Evolutionary conservation across 2,113 vertebrate genomes (phyloP), one percentile per base, ranked within the genome.

Genomic region (Epinephelus moara): DNA sequence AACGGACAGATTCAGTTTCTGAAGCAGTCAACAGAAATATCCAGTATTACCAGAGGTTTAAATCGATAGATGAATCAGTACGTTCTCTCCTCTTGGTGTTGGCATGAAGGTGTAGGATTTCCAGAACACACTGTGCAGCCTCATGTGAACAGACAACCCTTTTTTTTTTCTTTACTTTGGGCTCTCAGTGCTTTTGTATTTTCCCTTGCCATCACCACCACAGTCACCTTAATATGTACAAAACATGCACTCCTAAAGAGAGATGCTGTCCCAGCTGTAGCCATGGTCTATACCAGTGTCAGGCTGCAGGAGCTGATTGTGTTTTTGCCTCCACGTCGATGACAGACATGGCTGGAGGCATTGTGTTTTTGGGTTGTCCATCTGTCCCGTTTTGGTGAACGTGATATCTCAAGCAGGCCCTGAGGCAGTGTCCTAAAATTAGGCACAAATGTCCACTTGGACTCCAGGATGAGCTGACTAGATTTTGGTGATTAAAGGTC

Each of bases 21-120:
- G 47, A 53, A 25, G 52, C 59, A 25, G 83, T 61, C 53, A 53
- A 47, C 61, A 73, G 1, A 63, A 53, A 75, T 53, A 23, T 75
- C 53, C 19, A 5, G 33, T 25, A 6, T 17, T 55, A 47, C 37
- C 40, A 62, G 47, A 62, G 37, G 62, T 67, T 21, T 66, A 49
- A 60, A 30, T 61, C 0, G 5, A 68, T 75, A 71, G 75, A 70
- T 71, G 25, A 62, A 62, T 33, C 6, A 0, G n/a, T 71, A 37
- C 64, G 66, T 70, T 53, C 45, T 77, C 30, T 62, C 25, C 19
- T 21, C 42, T 13, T 17, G 13, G 19, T 56, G 3, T 61, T 80
- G 42, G 52, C 42, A 30, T 12, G 3, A 42, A 8, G 67, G 59
- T 13, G 27, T 64, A 6, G 5, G 30, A 33, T 73, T 77, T 81